Evolutionary conservation across 2,888 invertebrate species (phyloP), one percentile per base, ranked within the genome.

Genomic region (Drosophila anceps): DNA sequence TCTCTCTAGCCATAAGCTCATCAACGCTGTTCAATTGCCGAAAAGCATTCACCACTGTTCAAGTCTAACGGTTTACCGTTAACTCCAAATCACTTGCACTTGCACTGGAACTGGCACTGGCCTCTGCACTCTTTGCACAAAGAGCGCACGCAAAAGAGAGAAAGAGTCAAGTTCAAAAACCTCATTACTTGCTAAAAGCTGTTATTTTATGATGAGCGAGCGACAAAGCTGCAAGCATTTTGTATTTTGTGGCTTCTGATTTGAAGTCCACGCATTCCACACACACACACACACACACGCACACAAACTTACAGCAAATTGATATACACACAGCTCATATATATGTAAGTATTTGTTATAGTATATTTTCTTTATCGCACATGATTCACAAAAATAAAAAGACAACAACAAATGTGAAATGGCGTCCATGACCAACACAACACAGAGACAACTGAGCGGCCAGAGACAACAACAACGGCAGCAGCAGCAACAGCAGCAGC

Each of bases 371-470:
- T 79, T 88, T 88, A 85, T 85, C 82, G 87, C 88, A 86, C 67
- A 84, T 84, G 84, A 84, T 86, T 84, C 87, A 84, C 88, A 83
- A 83, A 79, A 75, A 67, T 59, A 66, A 50, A 39, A 64, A 58
- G 18, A 69, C 31, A 59, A 76, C 41, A 77, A 67, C 57, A 68
- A 88, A 74, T 84, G 83, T 69, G 88, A 84, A 84, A 86, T 84
- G 84, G 84, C 82, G 87, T 85, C 84, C 84, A 88, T 85, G 89
- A 88, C 84, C 84, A 85, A 84, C 89, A 71, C 84, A 84, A 86
- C 89, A 71, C 79, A 67, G 35, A 54, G 53, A 54, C 77, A 71
- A 79, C 79, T 46, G 63, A 79, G 43, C 69, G 70, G 67, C 68
- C 76, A 79, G 57, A 27, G 29, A 55, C 27, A 54, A 54, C 39